Base-by-base conservation (phyloP, 2,888 invertebrate species). In the Athripsodes cinereus region DNA sequence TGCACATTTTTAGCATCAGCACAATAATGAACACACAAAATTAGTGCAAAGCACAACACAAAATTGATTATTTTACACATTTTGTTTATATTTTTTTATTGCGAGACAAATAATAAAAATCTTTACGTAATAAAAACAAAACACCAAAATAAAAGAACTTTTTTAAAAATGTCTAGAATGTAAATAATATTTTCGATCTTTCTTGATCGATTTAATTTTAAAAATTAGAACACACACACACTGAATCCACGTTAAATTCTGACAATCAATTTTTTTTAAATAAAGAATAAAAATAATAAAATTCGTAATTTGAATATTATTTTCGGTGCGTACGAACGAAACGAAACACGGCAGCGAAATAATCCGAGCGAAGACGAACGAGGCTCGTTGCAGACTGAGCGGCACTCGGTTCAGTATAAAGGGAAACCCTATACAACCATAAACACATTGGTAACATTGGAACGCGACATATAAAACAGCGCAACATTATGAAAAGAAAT, bases 301-400 rank as follows among this genome's bases (percentile, higher is more conserved):
- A 40, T 40, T 40, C 40, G 40, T 40, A 40, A 40, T 40, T 40
- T 40, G 16, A 40, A 40, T 40, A 40, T 40, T 40, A 8, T 11
- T 31, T 31, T 31, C 11, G 8, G 31, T 31, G 8, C 31, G n/a
- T n/a, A 6, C 26, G 26, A 6, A 26, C 26, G 26, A 26, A 26
- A 26, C 26, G n/a, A 26, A 76, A 77, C 76, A 75, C 76, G 77
- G n/a, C 49, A 21, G 52, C 44, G 52, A 35, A 47, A 35, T 74
- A 76, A 76, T 75, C 76, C 76, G 77, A 74, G 75, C 75, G 69
- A 72, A 68, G 71, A 63, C 67, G 63, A 66, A 51, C 54, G 58
- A 47, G 26, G 59, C 53, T 48, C 53, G 57, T 64, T 65, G 67
- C 67, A 69, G 56, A 60, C 62, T 59, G 60, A 55, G 59, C 64